Conservation (phyloP, 2,888 invertebrate species). For the Portevinia maculata region DNA sequence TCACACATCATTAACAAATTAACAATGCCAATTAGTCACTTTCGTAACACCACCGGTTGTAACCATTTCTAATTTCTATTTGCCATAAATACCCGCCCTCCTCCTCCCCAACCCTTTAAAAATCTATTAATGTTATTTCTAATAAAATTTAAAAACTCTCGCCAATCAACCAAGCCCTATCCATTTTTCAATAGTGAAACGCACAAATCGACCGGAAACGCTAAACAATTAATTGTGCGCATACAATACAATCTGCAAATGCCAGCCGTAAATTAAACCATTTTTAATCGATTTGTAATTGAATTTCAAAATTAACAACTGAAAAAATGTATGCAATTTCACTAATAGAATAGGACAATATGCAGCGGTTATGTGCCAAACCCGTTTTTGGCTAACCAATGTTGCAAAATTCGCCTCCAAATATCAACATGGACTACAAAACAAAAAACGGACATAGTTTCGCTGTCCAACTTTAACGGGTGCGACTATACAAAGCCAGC, state of each 20-base stretch:
- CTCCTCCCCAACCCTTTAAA: background rate
- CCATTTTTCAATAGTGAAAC: background rate
- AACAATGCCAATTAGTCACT: slow-evolving; percentile 26
- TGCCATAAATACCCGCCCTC: slow-evolving; percentile 3
- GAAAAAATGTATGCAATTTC: slow-evolving; percentile 48
- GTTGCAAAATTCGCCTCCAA: slow-evolving; percentile 9
- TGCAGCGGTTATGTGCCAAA: background rate
- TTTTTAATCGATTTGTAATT: slow-evolving; percentile 72
- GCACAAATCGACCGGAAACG: slow-evolving; percentile 33
- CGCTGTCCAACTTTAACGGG: slow-evolving; percentile 13
- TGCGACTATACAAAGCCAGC: slow-evolving; percentile 13
- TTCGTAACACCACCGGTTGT: slow-evolving; percentile 3
- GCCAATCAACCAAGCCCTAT: background rate
- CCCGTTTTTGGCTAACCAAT: slow-evolving; percentile 12
- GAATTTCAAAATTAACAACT: slow-evolving; percentile 42
- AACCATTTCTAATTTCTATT: slow-evolving; percentile 38
- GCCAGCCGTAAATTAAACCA: slow-evolving; percentile 53
- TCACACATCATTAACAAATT: slow-evolving; percentile 20
- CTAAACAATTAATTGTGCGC: slow-evolving; percentile 40
- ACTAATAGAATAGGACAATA: slow-evolving; percentile 61
- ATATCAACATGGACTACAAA: slow-evolving; percentile 10
- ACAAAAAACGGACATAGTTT: background rate
- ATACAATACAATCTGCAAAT: slow-evolving; percentile 51
- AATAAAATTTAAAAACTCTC: background rate
- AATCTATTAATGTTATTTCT: slow-evolving; percentile 3